Evolutionary conservation across 2,113 vertebrate genomes (phyloP), one percentile per base, ranked within the genome.

Genomic region (Stigmatopora argus): DNA sequence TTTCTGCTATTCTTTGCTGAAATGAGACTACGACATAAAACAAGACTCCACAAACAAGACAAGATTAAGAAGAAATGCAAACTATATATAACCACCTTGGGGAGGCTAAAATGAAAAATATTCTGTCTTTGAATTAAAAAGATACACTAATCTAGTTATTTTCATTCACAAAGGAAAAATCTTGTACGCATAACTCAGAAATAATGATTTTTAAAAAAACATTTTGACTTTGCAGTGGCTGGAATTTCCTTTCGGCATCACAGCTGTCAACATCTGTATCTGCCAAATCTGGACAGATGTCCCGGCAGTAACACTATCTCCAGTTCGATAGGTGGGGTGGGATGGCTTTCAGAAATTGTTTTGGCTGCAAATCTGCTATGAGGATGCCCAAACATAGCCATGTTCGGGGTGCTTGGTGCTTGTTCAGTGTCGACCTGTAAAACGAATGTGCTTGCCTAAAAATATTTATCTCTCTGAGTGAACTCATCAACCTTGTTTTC

Each of bases 241-340:
- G 78, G 78, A 87, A 87, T 80, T 86, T 86, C 83, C 83, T 89
- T 78, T 75, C 72, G 67, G 70, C 73, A 80, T 85, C 72, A 71
- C 80, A 86, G 78, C 77, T 69, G 71, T 86, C 82, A 87, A 88
- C 85, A 90, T 88, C 85, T 86, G 82, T 75, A 78, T 80, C 71
- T 88, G 82, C 85, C 85, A 87, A 80, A 77, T 69, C 70, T 66
- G 71, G 83, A 88, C 86, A 90, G 86, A 91, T 90, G 86, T 88
- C 75, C 69, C 78, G 70, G 72, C 57, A 78, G 81, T 72, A 82
- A 83, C 69, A 83, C 63, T 80, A 70, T 75, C 70, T 76, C 58
- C 45, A 71, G 78, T 79, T 73, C 78, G 67, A 73, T 79, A 59
- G 56, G 66, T 64, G 65, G 48, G 68, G 75, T 55, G 57, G 63